Evolutionary conservation across 1,140 invertebrate species (phyloP).

Genomic region (Oryzaephilus surinamensis): DNA sequence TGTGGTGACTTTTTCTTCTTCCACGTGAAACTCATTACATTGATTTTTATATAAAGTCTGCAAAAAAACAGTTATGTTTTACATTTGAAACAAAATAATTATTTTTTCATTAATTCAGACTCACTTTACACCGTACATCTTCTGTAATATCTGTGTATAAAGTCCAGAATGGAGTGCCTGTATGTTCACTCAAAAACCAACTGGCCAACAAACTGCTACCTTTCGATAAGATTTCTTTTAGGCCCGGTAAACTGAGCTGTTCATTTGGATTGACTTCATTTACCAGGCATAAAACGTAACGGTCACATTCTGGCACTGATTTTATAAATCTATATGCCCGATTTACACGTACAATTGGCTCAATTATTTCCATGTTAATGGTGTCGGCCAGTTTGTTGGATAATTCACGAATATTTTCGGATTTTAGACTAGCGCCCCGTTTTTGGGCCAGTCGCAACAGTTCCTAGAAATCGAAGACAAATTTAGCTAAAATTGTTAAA

Average conservation of each 20-base stretch:
- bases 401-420: constrained; percentile 49
- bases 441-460: constrained; percentile 55
- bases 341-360: constrained; percentile 62
- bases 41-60: constrained; percentile 61
- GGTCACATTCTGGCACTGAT: constrained; percentile 57
- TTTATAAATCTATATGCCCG: constrained; percentile 62
- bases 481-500: not conserved
- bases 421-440: too few species aligned
- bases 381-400: constrained; percentile 66
- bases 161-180: constrained; percentile 45
- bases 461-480: constrained; percentile 47
- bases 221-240: constrained; percentile 56
- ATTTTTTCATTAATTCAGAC: constrained; percentile 4
- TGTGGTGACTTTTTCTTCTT: constrained; percentile 67
- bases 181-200: constrained; percentile 50
- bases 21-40: constrained; percentile 64
- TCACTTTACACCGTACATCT: constrained; percentile 43
- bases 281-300: constrained; percentile 62
- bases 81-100: constrained; percentile 1
- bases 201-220: constrained; percentile 59
- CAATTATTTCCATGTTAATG: constrained; percentile 67
- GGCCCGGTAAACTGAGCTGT: constrained; percentile 41
- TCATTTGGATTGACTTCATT: constrained; percentile 49
- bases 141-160: constrained; percentile 43
- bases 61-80: constrained; percentile 20